A percentile compares a stretch with the other conserved stretches of the same genome.
Evolutionary conservation across 2,113 vertebrate genomes (phyloP).

Genomic region (Indicator maculatus): DNA sequence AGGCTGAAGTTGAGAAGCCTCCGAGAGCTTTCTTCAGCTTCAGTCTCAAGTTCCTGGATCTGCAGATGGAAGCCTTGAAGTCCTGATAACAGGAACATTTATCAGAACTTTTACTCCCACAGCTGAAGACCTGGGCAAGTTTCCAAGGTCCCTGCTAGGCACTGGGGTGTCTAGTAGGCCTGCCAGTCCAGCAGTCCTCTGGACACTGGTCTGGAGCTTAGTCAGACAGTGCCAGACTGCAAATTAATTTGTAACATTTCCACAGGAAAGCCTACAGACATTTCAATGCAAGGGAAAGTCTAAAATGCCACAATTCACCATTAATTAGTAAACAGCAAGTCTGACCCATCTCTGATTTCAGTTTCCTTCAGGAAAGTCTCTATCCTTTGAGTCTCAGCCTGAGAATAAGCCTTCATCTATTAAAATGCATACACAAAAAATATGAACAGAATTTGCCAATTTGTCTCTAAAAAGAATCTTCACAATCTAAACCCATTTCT

Average conservation of each 20-base stretch:
- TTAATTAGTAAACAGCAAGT: neutral
- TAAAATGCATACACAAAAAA: neutral
- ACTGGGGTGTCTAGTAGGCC: neutral
- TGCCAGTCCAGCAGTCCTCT: neutral
- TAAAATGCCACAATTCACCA: neutral
- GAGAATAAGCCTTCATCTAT: neutral
- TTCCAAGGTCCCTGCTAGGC: conserved; percentile 50
- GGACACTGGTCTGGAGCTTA: neutral
- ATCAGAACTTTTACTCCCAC: neutral
- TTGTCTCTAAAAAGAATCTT: neutral
- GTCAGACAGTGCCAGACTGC: neutral
- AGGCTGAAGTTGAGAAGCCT: neutral
- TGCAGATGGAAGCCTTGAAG: conserved; percentile 59
- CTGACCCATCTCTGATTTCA: neutral
- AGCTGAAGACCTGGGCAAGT: conserved; percentile 40
- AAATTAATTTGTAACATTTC: neutral
- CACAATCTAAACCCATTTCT: neutral
- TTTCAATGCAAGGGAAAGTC: neutral
- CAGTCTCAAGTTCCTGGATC: neutral
- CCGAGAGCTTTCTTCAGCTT: neutral
- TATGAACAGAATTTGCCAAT: neutral
- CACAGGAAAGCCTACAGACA: neutral
- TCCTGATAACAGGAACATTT: conserved; percentile 38
- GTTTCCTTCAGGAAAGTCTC: neutral
- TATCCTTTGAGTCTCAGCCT: neutral